phyloP scores from a whole-genome alignment of 1,140 invertebrate genomes.

The Diuraphis noxia region DNA sequence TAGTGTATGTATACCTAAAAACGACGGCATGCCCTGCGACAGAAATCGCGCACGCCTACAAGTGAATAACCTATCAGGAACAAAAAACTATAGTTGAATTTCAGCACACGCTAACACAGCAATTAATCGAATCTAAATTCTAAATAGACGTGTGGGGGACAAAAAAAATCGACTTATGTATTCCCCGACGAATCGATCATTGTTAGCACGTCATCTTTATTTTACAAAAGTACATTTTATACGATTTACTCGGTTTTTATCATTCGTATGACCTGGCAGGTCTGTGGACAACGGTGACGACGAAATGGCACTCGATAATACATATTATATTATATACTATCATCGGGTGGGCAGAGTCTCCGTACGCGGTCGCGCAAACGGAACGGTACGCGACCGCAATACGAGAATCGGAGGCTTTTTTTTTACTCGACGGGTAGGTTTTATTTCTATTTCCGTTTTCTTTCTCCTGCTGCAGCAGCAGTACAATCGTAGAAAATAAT shows the following conservation, averaged over 20 bases:
- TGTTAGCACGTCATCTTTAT: neutral
- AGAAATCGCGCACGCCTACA: no score
- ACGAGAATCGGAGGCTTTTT: neutral
- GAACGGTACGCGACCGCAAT: slow-evolving; percentile 32
- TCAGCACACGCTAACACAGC: no score
- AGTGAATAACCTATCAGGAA: no score
- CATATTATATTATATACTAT: neutral
- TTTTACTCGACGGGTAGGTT: neutral
- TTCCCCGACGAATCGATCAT: neutral
- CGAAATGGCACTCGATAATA: neutral
- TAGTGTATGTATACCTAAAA: no score
- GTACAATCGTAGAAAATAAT: neutral
- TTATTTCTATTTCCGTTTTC: slow-evolving; percentile 5
- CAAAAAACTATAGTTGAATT: no score
- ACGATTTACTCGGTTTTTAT: neutral
- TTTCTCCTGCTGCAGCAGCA: neutral
- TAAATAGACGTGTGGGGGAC: no score
- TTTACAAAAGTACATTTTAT: neutral
- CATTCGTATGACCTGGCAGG: neutral
- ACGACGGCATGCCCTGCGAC: no score
- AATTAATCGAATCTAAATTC: no score
- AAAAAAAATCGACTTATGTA: no score
- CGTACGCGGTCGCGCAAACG: neutral
- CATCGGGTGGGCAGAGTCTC: neutral
- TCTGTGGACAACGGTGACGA: neutral